These are phyloP conservation scores for Pachyramphus minor DNA, from an alignment of 2,113 vertebrate species.

Conservation along the genomic window DNA sequence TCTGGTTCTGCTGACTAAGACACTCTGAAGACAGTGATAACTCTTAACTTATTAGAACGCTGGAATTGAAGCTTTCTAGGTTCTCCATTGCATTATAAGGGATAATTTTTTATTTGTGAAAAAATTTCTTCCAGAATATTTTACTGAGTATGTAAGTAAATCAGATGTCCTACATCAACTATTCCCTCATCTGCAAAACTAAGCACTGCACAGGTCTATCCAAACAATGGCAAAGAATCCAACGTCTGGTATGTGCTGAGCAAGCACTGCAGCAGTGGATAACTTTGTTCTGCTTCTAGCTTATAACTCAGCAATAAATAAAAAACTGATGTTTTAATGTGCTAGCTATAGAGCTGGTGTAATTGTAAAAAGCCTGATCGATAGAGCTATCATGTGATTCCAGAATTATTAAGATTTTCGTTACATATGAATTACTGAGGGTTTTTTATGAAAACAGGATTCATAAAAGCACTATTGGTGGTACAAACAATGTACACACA, in stretches of 20 bases:
- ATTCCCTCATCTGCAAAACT: background rate
- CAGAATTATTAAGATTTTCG: background rate
- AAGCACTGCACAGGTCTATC: background rate
- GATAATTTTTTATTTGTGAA: background rate
- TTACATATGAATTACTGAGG: background rate
- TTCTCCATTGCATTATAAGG: background rate
- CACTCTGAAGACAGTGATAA: background rate
- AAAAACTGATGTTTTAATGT: background rate
- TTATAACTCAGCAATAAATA: background rate
- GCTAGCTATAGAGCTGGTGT: background rate
- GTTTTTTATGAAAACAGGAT: background rate
- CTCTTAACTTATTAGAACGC: background rate
- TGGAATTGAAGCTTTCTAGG: background rate
- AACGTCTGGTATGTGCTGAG: background rate
- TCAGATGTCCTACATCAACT: background rate
- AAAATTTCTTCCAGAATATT: background rate
- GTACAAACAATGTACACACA: background rate
- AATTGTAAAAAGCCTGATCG: background rate
- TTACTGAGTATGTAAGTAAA: background rate
- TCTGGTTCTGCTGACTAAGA: background rate
- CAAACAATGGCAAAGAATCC: background rate
- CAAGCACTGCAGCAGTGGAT: background rate
- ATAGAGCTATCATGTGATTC: background rate
- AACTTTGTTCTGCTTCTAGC: background rate
- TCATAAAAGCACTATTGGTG: background rate